These are phyloP conservation scores for Dendrolimus punctatus DNA, from an alignment of 1,140 invertebrate species.

Conservation along the genomic window DNA sequence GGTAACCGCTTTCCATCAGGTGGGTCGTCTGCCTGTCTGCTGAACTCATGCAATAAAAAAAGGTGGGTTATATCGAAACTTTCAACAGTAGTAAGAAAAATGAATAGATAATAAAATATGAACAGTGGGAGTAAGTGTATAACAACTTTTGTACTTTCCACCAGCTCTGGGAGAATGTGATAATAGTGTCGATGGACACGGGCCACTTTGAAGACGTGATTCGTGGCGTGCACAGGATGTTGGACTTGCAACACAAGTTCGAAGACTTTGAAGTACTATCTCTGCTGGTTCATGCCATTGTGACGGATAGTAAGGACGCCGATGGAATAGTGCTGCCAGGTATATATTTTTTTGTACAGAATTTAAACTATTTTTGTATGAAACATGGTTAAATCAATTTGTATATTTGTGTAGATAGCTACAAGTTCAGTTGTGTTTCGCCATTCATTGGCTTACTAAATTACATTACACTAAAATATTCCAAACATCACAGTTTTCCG, in stretches of 20 bases:
- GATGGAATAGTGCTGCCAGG: slow-evolving; percentile 68
- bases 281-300: slow-evolving; percentile 82
- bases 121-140: no score
- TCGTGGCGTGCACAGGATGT: slow-evolving; percentile 84
- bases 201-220: slow-evolving; percentile 85
- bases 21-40: not conserved
- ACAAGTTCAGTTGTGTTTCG: no score
- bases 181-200: slow-evolving; percentile 86
- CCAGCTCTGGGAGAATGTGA: slow-evolving; percentile 93
- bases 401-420: no score
- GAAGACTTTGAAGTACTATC: slow-evolving; percentile 84
- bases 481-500: no score
- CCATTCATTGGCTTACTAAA: no score
- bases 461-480: no score
- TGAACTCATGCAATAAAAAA: no score
- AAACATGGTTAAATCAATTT: no score
- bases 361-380: not conserved
- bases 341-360: slow-evolving; percentile 12
- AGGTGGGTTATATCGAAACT: no score
- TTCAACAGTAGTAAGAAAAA: no score
- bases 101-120: no score
- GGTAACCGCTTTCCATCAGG: no score
- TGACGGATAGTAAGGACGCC: slow-evolving; percentile 75
- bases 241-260: slow-evolving; percentile 89
- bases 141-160: slow-evolving; percentile 4